Conservation (phyloP, 2,113 vertebrate species). For the Caretta caretta region DNA sequence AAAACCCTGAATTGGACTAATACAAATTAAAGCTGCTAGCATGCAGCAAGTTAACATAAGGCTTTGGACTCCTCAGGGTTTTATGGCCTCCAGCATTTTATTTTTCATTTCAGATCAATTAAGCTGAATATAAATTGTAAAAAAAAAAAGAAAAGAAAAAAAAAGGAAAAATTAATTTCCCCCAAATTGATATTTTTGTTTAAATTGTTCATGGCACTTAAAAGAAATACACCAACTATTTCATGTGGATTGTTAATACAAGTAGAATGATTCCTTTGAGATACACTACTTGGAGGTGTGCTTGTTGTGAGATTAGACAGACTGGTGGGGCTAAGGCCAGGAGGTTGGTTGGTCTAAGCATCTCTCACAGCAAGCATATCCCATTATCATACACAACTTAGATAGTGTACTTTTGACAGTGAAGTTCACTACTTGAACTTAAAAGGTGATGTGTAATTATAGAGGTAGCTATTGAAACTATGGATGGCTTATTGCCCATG, state of each 20-base stretch:
- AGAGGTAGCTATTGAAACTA: not conserved
- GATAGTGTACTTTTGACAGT: not conserved
- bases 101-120: slow-evolving; percentile 54
- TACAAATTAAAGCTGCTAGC: slow-evolving; percentile 56
- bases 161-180: not conserved
- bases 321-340: not conserved
- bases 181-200: not conserved
- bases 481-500: not conserved
- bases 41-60: slow-evolving; percentile 14
- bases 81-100: slow-evolving; percentile 18
- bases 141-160: not conserved
- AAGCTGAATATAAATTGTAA: slow-evolving; percentile 17
- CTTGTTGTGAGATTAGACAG: not conserved
- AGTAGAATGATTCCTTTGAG: slow-evolving; percentile 23
- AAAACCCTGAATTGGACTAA: slow-evolving; percentile 63
- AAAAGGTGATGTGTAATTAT: not conserved
- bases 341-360: not conserved
- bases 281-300: not conserved
- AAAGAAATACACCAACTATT: slow-evolving; percentile 30
- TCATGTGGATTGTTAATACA: slow-evolving; percentile 23
- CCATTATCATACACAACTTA: not conserved
- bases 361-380: not conserved
- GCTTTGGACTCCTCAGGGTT: not conserved
- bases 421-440: not conserved
- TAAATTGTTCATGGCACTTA: not conserved